Base-by-base conservation (phyloP, 2,888 invertebrate genomes). In the Sphinx pinastri region DNA sequence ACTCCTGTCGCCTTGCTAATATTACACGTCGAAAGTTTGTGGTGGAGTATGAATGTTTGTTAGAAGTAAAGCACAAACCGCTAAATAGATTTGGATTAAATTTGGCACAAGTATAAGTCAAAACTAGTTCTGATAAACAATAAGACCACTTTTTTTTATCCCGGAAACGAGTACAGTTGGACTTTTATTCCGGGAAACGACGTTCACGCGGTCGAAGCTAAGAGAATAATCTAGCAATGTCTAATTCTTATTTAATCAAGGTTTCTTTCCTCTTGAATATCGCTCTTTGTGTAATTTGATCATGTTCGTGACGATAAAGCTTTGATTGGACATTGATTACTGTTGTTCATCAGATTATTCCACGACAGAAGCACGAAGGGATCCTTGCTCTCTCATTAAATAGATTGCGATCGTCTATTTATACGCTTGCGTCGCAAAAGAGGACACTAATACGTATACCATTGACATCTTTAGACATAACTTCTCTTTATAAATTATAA, bases 291-390 rank as follows among this genome's bases (percentile, higher is more conserved):
- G 81, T 77, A 78, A 81, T 85, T 83, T 83, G 78, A 81, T 79
- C 75, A 77, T 69, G 79, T 85, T 85, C 87, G 88, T 86, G 88
- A 84, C 83, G 81, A 79, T 83, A 82, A 81, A 78, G 76, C 72
- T 75, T 73, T 79, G 80, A 86, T 81, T 77, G 77, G 75, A 75
- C 73, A 75, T 73, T 83, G 83, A 84, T 87, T 85, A 79, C 79
- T 75, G 84, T 82, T 84, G 82, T 84, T 78, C 73, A 75, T 76
- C 76, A 78, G 73, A 75, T 80, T 79, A 81, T 81, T 84, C 77
- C 73, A 75, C 73, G 68, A 74, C 76, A 77, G 76, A 77, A 80
- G 74, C 79, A 81, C 80, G 79, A 79, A 80, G 72, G 68, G 70
- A 74, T 73, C 73, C 75, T 77, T 71, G 73, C 73, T 71, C 74